Percentiles rank a stretch among this genome's conserved stretches.
These are phyloP conservation scores for Drosophila seclusa DNA, from an alignment of 2,888 invertebrate species.

Conservation along the genomic window DNA sequence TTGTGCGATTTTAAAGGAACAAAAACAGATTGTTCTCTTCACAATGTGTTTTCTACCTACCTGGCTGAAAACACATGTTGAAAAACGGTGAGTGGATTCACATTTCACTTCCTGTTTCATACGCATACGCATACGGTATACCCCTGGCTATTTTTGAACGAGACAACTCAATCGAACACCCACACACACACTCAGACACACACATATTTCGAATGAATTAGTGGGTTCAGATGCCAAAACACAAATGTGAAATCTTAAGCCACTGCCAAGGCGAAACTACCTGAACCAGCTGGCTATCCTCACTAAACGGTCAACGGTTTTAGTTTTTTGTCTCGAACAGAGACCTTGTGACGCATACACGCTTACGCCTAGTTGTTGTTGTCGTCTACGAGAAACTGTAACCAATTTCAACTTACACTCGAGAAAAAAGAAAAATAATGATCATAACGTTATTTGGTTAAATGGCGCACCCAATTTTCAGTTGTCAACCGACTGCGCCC, in stretches of 20 bases:
- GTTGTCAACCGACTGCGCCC: slow-evolving; percentile 57
- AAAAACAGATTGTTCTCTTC: slow-evolving; percentile 16
- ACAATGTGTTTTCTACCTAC: slow-evolving; percentile 24
- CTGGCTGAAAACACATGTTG: slow-evolving; percentile 38
- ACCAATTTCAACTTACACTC: slow-evolving; percentile 19
- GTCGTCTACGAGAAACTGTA: slow-evolving; percentile 15
- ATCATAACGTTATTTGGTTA: slow-evolving; percentile 23
- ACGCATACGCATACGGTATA: slow-evolving; percentile 2
- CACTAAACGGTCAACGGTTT: slow-evolving; percentile 41
- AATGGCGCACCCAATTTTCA: slow-evolving; percentile 62
- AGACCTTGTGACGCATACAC: slow-evolving; percentile 54
- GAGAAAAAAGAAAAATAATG: background rate
- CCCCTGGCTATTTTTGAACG: slow-evolving; percentile 58
- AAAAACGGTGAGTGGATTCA: slow-evolving; percentile 45
- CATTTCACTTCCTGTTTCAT: slow-evolving; percentile 68
- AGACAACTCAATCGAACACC: slow-evolving; percentile 59
- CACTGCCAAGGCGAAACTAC: slow-evolving; percentile 75
- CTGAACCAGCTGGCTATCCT: slow-evolving; percentile 47
- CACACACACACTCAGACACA: slow-evolving; percentile 8
- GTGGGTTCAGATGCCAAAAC: slow-evolving; percentile 40
- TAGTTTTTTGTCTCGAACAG: slow-evolving; percentile 3
- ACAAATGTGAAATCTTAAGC: slow-evolving; percentile 53
- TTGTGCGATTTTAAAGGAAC: slow-evolving; percentile 22
- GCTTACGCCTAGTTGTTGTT: background rate
- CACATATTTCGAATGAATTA: slow-evolving; percentile 30